Base-by-base conservation (phyloP, 92 coral and sea anemone species). In the Parazoanthus swiftii region DNA sequence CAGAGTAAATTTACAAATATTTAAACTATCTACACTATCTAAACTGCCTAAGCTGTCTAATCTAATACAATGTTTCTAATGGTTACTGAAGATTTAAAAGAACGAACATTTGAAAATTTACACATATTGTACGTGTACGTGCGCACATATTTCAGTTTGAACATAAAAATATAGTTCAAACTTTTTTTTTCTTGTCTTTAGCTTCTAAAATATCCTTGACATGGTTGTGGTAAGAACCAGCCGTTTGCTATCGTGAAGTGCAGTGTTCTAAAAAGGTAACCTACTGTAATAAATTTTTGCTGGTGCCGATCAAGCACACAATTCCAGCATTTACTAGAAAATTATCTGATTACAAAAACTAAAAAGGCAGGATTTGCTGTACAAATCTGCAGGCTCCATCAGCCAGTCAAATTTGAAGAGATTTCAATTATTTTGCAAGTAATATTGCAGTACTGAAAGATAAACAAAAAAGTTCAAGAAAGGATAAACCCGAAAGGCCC, bases 171-270 rank as follows among this genome's bases (percentile, higher is more conserved):
- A 67, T 67, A 67, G 33, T 29, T 29, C 33, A 67, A 67, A 67
- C 73, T 67, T 67, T 67, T 67, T 67, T 33, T 67, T 67, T 67
- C 73, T 67, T 67, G 73, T 15, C 73, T 10, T 10, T 67, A 67
- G 73, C 73, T 67, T 67, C 73, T 67, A 67, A 67, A 67, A 67
- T 67, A 67, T 67, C 73, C 73, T 67, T 67, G 23, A 67, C 73
- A 67, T 70, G 74, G 74, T 70, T 70, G 74, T 70, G 74, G 74
- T 70, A 70, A 70, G 74, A 70, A 70, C 74, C 74, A 70, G 74
- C 74, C 37, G 26, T 70, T 70, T 70, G 74, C 74, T 70, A 70
- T 70, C 74, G 37, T n/a, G 74, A 70, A 70, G 74, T 70, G 74
- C 74, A 70, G 74, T 70, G 74, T 70, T 70, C 74, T 70, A 70